These are phyloP conservation scores for Cantharis rustica DNA, from an alignment of 2,888 invertebrate genomes.

Conservation along the genomic window DNA sequence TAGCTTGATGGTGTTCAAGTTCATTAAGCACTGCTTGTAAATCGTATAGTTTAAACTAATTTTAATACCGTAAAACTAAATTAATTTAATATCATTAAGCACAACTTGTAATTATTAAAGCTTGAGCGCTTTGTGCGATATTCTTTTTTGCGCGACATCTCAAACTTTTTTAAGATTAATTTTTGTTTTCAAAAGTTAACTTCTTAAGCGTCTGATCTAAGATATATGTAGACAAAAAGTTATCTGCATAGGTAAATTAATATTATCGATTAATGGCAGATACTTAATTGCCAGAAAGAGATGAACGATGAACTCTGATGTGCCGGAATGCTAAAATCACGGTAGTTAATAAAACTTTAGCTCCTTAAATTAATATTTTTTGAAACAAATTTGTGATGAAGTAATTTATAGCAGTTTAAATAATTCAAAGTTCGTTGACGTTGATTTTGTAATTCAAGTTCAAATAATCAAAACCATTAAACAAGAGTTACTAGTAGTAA, in stretches of 20 bases:
- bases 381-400: neutral
- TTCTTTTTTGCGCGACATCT: too few relatives aligned
- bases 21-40: slow-evolving; percentile 17
- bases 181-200: too few relatives aligned
- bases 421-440: neutral
- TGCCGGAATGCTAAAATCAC: neutral
- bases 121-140: neutral
- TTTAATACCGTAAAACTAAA: slow-evolving; percentile 9
- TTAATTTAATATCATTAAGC: slow-evolving; percentile 5
- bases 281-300: neutral
- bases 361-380: neutral
- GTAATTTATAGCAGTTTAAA: neutral
- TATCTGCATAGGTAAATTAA: neutral
- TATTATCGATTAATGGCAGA: neutral
- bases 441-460: neutral
- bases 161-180: too few relatives aligned
- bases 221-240: neutral
- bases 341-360: neutral
- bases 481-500: neutral
- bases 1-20: slow-evolving; percentile 4
- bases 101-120: neutral
- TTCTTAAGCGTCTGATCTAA: too few relatives aligned
- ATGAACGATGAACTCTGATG: neutral
- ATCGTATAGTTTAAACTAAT: slow-evolving; percentile 13
- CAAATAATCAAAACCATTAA: neutral